A percentile compares a stretch with the other conserved stretches of the same genome.
phyloP scores from a whole-genome alignment of 2,113 vertebrate genomes.

The Spilogale gracilis region DNA sequence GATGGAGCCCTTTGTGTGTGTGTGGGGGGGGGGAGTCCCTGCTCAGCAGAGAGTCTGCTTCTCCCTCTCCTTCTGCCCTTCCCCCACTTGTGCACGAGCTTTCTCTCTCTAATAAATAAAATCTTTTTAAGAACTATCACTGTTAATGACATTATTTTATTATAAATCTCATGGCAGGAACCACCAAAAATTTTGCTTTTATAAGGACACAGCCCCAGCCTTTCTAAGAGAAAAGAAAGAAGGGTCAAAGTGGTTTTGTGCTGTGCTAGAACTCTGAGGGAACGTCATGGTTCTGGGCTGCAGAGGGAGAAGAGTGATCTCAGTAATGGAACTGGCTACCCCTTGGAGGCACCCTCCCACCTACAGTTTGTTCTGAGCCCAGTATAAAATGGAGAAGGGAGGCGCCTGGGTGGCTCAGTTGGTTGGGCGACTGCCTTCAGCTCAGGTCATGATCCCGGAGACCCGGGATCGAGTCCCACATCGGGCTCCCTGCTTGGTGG shows the following conservation, averaged over 20 bases:
- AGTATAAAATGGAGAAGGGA: background rate
- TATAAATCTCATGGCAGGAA: background rate
- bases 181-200: background rate
- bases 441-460: too few species aligned
- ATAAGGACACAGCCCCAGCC: background rate
- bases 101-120: background rate
- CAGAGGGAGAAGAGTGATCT: background rate
- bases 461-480: too few species aligned
- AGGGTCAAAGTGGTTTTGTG: background rate
- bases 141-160: background rate
- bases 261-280: background rate
- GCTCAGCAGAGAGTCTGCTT: background rate
- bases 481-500: too few species aligned
- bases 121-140: background rate
- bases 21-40: too few species aligned
- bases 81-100: fast-evolving
- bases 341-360: fast-evolving
- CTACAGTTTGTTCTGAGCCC: background rate
- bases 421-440: too few species aligned
- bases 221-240: background rate
- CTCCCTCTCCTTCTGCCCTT: background rate
- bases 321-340: fast-evolving
- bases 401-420: too few species aligned
- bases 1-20: too few species aligned
- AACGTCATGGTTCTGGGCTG: background rate